A percentile compares a stretch with the other conserved stretches of the same genome.
These are phyloP conservation scores for Chamaedrilus cognettii DNA, from an alignment of 2,888 invertebrate species.

Conservation along the genomic window DNA sequence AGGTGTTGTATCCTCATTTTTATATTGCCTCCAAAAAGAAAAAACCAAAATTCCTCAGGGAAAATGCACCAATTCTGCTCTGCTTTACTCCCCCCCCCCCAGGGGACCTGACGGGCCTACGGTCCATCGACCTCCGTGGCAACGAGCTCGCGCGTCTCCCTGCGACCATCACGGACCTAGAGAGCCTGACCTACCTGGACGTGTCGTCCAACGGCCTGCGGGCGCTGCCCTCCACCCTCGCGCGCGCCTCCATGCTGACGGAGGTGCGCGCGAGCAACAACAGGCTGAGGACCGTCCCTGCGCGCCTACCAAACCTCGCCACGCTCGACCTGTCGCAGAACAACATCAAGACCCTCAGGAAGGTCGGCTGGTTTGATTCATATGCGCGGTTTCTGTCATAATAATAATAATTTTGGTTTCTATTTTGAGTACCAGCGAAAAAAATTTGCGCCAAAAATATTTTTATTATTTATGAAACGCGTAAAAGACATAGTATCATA, in stretches of 20 bases:
- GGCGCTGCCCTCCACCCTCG: conserved; percentile 51
- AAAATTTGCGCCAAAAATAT: no score
- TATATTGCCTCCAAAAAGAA: no score
- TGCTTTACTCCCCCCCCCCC: no score
- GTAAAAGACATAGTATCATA: no score
- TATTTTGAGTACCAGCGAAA: no score
- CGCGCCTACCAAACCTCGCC: conserved; percentile 49
- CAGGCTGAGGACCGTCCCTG: conserved; percentile 51
- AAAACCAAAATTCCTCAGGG: no score
- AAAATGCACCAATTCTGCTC: no score
- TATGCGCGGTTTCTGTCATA: no score
- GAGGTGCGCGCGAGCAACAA: conserved; percentile 42
- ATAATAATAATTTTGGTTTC: no score
- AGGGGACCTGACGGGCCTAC: conserved; percentile 46
- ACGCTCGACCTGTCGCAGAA: conserved; percentile 54
- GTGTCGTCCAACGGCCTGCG: conserved; percentile 52
- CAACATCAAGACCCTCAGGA: conserved; percentile 51
- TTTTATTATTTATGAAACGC: no score
- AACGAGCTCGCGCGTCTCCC: conserved; percentile 49
- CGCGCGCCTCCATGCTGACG: conserved; percentile 47
- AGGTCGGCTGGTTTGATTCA: conserved; percentile 28
- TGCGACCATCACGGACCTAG: conserved; percentile 45
- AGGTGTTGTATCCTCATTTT: no score
- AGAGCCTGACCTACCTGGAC: conserved; percentile 47
- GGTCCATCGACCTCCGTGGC: conserved; percentile 48